A percentile compares a stretch with the other conserved stretches of the same genome.
Evolutionary conservation across 2,888 invertebrate genomes (phyloP).

Genomic region (Drosophila austrosaltans): DNA sequence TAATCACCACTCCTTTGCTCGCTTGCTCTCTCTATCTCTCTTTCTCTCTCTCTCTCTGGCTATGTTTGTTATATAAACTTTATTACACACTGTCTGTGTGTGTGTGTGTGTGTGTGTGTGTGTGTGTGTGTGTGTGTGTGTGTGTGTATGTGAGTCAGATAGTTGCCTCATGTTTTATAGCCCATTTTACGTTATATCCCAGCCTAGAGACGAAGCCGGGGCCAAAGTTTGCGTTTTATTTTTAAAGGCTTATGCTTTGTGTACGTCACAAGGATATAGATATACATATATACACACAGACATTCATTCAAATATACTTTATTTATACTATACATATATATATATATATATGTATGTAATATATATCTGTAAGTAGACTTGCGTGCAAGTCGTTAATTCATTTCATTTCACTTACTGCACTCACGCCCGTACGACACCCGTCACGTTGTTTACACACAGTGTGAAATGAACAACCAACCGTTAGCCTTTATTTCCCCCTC

Average conservation of each 20-base stretch:
- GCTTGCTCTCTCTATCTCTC: not conserved
- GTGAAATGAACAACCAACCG: not conserved
- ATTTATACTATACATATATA: conserved; percentile 6
- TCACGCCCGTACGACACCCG: conserved; percentile 11
- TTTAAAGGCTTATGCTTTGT: conserved; percentile 21
- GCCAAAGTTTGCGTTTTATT: conserved; percentile 16
- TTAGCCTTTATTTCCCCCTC: no score
- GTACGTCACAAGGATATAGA: not conserved
- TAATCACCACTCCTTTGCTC: conserved; percentile 3
- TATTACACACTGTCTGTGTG: conserved; percentile 12
- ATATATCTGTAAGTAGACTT: conserved; percentile 11
- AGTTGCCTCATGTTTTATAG: conserved; percentile 31
- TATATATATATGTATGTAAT: conserved; percentile 6
- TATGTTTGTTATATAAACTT: conserved; percentile 21
- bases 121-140: conserved; percentile 1
- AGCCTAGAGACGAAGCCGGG: conserved; percentile 17
- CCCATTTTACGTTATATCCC: conserved; percentile 22
- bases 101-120: not conserved
- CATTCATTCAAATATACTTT: conserved; percentile 6
- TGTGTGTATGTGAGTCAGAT: conserved; percentile 12
- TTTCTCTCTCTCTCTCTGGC: not conserved
- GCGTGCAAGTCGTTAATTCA: conserved; percentile 21
- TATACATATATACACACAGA: not conserved
- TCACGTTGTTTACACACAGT: not conserved
- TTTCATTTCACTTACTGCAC: conserved; percentile 24